Base-by-base conservation (phyloP, 2,888 invertebrate species). In the Trissoscelio sp. region DNA sequence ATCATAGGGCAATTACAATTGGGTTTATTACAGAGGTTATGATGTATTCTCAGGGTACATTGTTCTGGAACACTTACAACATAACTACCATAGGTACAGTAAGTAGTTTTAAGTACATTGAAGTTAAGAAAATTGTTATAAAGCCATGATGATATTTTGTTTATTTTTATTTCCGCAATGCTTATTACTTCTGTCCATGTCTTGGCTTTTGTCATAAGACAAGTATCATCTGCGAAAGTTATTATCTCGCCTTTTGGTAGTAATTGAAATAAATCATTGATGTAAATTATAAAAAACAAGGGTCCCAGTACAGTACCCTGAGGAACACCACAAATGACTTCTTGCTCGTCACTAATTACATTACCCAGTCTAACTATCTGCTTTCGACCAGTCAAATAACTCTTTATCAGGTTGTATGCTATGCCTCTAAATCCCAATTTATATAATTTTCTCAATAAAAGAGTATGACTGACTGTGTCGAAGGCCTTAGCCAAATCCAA, bases 131-230 rank as follows among this genome's bases (percentile, higher is more conserved):
- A 9, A 37, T 66, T 66, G 3, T 18, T n/a, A 14, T 31, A 4
- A 22, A 66, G 11, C 66, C 51, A 66, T 12, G 18, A 12, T 5
- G 66, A 11, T 31, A 60, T 48, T n/a, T n/a, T n/a, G 7, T 11
- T 28, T 6, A 53, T 3, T 24, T 53, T 28, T 6, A 1, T 1
- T 24, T 53, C 14, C 0, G 53, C 53, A 4, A 42, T 3, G 6
- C 3, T 9, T 6, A 12, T 12, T 1, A 42, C 42, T 42, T 42
- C 16, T 1, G 12, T 1, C 42, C 42, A 42, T 3, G 42, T n/a
- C 7, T 28, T 34, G 31, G 3, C 34, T 57, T 34, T 37, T 4
- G 16, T 11, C 3, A 42, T 42, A n/a, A 42, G 2, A 7, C 42
- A n/a, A 2, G 42, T 42, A 7, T 42, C 16, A 16, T 42, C 42